A percentile compares a stretch with the other conserved stretches of the same genome.
phyloP scores from a whole-genome alignment of 30 jellyfish, hydroid and myxozoan genomes.

The Calvadosia cruxmelitensis region DNA sequence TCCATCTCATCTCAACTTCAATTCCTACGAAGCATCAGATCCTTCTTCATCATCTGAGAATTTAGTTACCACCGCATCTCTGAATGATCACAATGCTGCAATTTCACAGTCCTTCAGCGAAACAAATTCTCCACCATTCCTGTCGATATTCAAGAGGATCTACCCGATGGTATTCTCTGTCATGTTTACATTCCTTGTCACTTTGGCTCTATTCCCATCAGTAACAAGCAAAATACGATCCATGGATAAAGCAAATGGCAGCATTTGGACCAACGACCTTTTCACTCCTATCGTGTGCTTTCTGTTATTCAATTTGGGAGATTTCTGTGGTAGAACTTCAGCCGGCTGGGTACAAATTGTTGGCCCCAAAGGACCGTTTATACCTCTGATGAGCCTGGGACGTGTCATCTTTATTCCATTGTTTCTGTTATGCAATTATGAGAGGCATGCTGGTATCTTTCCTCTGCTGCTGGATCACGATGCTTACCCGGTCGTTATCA shows the following conservation, averaged over 20 bases:
- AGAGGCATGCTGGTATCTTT: slow-evolving; percentile 11
- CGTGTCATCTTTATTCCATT: slow-evolving; percentile 74
- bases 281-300: slow-evolving; percentile 68
- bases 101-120: slow-evolving; percentile 16
- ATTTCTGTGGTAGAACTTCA: slow-evolving; percentile 62
- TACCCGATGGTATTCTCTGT: slow-evolving; percentile 79
- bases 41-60: too few relatives aligned
- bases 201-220: slow-evolving; percentile 81
- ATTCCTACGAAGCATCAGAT: background rate
- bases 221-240: slow-evolving; percentile 58
- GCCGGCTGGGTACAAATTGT: slow-evolving; percentile 79
- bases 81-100: slow-evolving; percentile 26
- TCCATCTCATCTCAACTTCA: background rate
- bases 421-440: slow-evolving; percentile 62
- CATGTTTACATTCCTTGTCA: slow-evolving; percentile 30
- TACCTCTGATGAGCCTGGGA: slow-evolving; percentile 46
- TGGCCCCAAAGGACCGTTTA: slow-evolving; percentile 35
- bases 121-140: slow-evolving; percentile 43
- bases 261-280: slow-evolving; percentile 58
- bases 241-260: slow-evolving; percentile 32
- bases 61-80: slow-evolving; percentile 14
- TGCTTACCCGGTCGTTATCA: slow-evolving; percentile 65
- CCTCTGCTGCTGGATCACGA: slow-evolving; percentile 59
- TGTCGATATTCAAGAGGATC: slow-evolving; percentile 40
- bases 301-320: slow-evolving; percentile 74